These are phyloP conservation scores for Antedon mediterranea DNA, from an alignment of 53 echinoderm and acorn worm species.

Conservation along the genomic window DNA sequence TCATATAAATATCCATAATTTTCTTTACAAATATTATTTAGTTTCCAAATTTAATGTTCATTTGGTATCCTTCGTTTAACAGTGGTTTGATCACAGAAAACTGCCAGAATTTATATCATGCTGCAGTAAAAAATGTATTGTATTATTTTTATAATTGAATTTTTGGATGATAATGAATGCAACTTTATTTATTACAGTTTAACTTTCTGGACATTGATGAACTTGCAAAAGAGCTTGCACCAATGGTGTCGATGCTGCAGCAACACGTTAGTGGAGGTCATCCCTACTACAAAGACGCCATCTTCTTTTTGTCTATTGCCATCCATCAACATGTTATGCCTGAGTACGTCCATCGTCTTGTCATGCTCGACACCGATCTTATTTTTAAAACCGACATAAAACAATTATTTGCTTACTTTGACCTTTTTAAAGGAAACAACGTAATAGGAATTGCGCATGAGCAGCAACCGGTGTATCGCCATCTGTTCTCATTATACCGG, in stretches of 20 bases:
- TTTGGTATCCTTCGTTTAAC: too few relatives aligned
- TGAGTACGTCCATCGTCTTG: conserved; percentile 38
- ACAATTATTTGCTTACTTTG: conserved; percentile 52
- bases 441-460: conserved; percentile 75
- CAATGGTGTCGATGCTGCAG: conserved; percentile 56
- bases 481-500: conserved; percentile 71
- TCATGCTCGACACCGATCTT: conserved; percentile 84
- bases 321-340: conserved; percentile 61
- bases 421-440: conserved; percentile 45
- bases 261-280: conserved; percentile 41
- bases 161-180: too few relatives aligned
- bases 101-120: too few relatives aligned
- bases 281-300: conserved; percentile 90
- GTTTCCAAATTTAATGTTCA: too few relatives aligned
- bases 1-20: too few relatives aligned
- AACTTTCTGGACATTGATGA: conserved; percentile 49
- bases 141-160: too few relatives aligned
- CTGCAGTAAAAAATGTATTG: too few relatives aligned
- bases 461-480: conserved; percentile 95
- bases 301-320: conserved; percentile 83
- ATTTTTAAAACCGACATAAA: conserved; percentile 83
- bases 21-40: too few relatives aligned
- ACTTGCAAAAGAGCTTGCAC: conserved; percentile 52
- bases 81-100: too few relatives aligned
- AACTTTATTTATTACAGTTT: conserved; percentile 14